A percentile compares a stretch with the other conserved stretches of the same genome.
Evolutionary conservation across 2,888 invertebrate species (phyloP).

Genomic region (Cloeon dipterum): DNA sequence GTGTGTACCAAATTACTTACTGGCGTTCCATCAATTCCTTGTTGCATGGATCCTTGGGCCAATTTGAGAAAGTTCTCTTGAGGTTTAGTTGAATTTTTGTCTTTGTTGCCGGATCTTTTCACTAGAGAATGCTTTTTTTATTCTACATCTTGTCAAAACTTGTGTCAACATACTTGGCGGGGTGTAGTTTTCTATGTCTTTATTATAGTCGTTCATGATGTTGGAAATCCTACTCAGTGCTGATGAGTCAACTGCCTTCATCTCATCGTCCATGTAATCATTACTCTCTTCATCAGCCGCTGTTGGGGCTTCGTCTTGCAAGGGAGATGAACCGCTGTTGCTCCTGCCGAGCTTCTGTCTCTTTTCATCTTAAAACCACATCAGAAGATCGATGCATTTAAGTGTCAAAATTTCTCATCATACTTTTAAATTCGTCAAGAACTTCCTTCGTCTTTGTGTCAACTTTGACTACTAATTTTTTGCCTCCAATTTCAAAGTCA

Average conservation of each 20-base stretch:
- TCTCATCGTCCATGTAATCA: conserved; percentile 51
- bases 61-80: conserved; percentile 11
- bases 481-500: conserved; percentile 79
- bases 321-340: conserved; percentile 22
- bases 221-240: conserved; percentile 55
- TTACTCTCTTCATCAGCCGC: conserved; percentile 25
- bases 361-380: conserved; percentile 28
- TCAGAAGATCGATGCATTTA: no score
- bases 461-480: conserved; percentile 83
- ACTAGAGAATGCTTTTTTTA: not conserved
- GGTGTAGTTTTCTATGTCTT: conserved; percentile 48
- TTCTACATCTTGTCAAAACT: not conserved
- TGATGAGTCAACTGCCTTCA: conserved; percentile 45
- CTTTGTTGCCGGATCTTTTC: conserved; percentile 29
- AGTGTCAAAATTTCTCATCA: not conserved
- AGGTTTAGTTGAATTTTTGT: conserved; percentile 11
- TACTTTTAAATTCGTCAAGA: conserved; percentile 71
- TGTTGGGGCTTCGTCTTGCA: conserved; percentile 26
- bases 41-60: conserved; percentile 8
- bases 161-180: conserved; percentile 4
- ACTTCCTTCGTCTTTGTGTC: conserved; percentile 93
- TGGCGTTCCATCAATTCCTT: no score
- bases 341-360: conserved; percentile 24
- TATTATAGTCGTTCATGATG: conserved; percentile 61
- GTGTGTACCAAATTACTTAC: not conserved